Percentiles rank a stretch among this genome's conserved stretches.
phyloP scores from a whole-genome alignment of 2,888 invertebrate genomes.

The Elysia crispata region DNA sequence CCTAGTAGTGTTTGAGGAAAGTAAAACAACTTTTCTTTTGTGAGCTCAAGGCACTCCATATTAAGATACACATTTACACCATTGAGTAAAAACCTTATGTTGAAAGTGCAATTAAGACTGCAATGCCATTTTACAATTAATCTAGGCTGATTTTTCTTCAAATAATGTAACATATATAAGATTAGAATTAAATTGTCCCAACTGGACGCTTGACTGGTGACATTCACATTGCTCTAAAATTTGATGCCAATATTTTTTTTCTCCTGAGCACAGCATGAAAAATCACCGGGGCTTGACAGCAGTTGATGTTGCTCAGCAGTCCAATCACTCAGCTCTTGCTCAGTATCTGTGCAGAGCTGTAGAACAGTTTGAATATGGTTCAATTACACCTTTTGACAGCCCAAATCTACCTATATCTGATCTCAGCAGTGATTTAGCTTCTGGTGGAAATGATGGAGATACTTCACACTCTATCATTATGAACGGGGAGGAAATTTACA shows the following conservation, averaged over 20 bases:
- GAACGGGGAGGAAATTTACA: constrained; percentile 51
- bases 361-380: background rate
- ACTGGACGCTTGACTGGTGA: no score
- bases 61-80: no score
- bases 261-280: constrained; percentile 44
- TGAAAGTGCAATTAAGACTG: no score
- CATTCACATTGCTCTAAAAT: no score
- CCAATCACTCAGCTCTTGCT: constrained; percentile 34
- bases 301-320: constrained; percentile 33
- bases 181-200: no score
- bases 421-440: background rate
- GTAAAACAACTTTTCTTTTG: no score
- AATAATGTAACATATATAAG: no score
- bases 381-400: background rate
- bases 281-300: constrained; percentile 52
- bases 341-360: constrained; percentile 33
- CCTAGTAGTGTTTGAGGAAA: no score
- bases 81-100: no score
- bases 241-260: background rate
- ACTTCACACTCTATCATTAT: constrained; percentile 40
- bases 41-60: no score
- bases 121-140: no score
- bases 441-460: background rate
- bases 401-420: background rate
- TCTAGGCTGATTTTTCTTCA: no score